Base-by-base conservation (phyloP, 1,140 invertebrate genomes). In the Apis dorsata region DNA sequence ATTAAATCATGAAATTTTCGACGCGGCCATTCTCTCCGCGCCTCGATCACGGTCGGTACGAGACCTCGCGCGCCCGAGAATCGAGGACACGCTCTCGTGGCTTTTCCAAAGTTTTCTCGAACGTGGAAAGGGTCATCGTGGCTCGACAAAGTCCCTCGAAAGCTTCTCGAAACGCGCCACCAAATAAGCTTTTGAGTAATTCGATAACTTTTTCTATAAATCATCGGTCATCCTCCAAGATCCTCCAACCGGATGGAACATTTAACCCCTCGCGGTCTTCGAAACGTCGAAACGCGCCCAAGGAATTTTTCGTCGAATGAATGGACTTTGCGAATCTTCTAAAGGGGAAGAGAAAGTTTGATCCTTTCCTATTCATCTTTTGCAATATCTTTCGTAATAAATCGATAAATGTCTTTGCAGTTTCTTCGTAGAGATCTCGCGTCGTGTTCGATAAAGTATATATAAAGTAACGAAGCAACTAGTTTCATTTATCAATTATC, bases 121-220 rank as follows among this genome's bases (percentile, higher is more conserved):
- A 17, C 24, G 65, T 10, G 44, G 34, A 34, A 34, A 34, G 34
- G 59, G 59, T 82, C 80, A 53, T 55, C 63, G 63, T 59, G 57
- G 49, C 19, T 8, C 15, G 60, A 19, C 53, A 51, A 82, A 69
- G 44, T 53, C 44, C 81, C 71, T 12, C 21, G 21, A 19, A 28
- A 72, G 28, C 70, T 83, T 71, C 65, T 68, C 13, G 34, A 78
- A 57, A 11, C 55, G 8, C 17, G n/a, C 66, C 49, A 28, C 55
- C 71, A 83, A 83, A 83, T 79, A 83, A 83, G 74, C 55, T 78
- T 77, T 49, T 57, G 65, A 78, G 74, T 28, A 59, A 7, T 34
- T 49, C 13, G 12, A 1, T 0, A 77, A 85, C 79, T 85, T 85
- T 82, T 82, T 85, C 79, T 77, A 82, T 85, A 85, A 85, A 85